These are phyloP conservation scores for Unio pictorum DNA, from an alignment of 2,888 invertebrate species.

Conservation along the genomic window DNA sequence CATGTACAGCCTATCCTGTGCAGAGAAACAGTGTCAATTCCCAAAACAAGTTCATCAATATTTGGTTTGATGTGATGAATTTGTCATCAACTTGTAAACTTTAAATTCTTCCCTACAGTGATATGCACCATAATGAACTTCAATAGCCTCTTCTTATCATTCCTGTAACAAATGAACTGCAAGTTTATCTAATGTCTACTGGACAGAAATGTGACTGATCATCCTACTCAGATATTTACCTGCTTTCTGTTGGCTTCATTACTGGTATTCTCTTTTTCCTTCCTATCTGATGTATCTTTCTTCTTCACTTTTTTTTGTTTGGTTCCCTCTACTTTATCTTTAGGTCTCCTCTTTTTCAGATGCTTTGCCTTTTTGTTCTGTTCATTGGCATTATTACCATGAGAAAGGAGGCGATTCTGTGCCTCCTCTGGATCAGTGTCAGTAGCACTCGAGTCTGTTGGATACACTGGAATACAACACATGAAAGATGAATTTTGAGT, in stretches of 20 bases:
- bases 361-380: conserved; percentile 33
- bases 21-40: too few species aligned
- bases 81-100: too few species aligned
- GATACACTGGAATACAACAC: neutral
- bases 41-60: too few species aligned
- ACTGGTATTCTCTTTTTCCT: conserved; percentile 56
- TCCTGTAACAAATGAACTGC: too few species aligned
- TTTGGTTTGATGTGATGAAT: too few species aligned
- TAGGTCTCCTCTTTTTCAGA: conserved; percentile 42
- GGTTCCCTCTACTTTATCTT: conserved; percentile 49
- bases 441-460: conserved; percentile 68
- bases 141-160: too few species aligned
- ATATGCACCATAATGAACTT: too few species aligned
- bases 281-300: conserved; percentile 67
- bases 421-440: conserved; percentile 70
- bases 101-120: too few species aligned
- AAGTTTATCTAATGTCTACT: too few species aligned
- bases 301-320: conserved; percentile 50
- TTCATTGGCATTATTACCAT: conserved; percentile 19
- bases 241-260: conserved; percentile 66
- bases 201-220: too few species aligned
- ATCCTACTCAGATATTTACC: neutral
- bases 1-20: too few species aligned
- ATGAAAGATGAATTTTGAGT: too few species aligned
- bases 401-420: conserved; percentile 49